Evolutionary conservation across 2,113 vertebrate genomes (phyloP).

Genomic region (Gobio gobio): DNA sequence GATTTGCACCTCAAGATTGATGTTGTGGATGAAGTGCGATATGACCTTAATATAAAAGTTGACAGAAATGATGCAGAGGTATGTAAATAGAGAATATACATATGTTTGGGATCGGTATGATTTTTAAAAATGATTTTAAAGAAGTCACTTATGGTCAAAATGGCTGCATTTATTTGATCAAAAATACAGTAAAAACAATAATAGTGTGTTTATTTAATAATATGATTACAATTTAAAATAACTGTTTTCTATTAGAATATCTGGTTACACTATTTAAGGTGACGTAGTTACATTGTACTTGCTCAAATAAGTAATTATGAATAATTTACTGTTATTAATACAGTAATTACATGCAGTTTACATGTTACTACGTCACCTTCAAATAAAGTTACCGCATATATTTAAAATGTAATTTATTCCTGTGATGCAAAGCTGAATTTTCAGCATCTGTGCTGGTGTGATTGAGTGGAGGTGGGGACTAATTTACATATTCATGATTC

Average conservation of each 20-base stretch:
- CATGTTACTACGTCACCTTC: too few species aligned
- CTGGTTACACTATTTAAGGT: too few species aligned
- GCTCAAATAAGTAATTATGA: too few species aligned
- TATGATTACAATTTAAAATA: not conserved
- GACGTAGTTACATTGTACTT: too few species aligned
- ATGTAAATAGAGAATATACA: conserved; percentile 47
- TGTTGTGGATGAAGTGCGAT: conserved; percentile 70
- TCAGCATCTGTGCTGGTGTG: not conserved
- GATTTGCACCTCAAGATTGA: conserved; percentile 74
- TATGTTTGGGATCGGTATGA: too few species aligned
- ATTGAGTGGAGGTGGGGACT: too few species aligned
- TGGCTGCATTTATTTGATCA: conserved; percentile 1
- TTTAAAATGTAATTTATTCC: not conserved
- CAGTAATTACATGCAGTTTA: too few species aligned
- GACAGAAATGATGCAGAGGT: conserved; percentile 71
- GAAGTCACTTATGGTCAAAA: not conserved
- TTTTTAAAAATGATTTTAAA: not conserved
- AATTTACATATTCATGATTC: too few species aligned
- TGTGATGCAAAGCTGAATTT: not conserved
- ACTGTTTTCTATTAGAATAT: not conserved
- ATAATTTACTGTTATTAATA: too few species aligned
- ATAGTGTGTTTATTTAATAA: not conserved
- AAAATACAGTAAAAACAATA: not conserved
- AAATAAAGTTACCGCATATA: not conserved
- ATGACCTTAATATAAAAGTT: conserved; percentile 73